Evolutionary conservation across 1,140 invertebrate genomes (phyloP), one percentile per base, ranked within the genome.

Genomic region (Elymnias hypermnestra): DNA sequence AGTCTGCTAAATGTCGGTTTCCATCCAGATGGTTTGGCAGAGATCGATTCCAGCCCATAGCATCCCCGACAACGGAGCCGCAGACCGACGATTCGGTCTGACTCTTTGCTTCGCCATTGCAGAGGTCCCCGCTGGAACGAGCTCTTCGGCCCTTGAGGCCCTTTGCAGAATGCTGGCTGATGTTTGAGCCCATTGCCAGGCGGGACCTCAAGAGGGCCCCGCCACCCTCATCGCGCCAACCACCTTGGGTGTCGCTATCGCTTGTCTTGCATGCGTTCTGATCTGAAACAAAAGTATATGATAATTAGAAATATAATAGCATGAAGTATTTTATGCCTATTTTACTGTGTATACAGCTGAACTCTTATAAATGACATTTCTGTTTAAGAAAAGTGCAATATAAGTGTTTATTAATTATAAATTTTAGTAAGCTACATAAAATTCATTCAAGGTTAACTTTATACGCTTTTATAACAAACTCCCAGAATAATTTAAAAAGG

Each of bases 21-120:
- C 90, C 90, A 63, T 93, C 91, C 52, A 93, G 75, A 71, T 93
- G 91, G 77, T 93, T 93, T 1, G 92, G 92, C 47, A 93, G 69
- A 8, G 92, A 93, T 35, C 84, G 64, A 47, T 83, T 87, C 77
- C 83, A 83, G 15, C 76, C 75, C 69, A 81, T 79, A 51, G 78
- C 75, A 50, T 82, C 84, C 22, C 70, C 86, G 44, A 77, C 79
- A 15, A 85, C 74, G 7, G 83, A 86, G 6, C 86, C 86, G 41
- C 81, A 84, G 17, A 86, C 77, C 5, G 83, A 87, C 4, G 77
- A 91, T 69, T 93, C 92, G 0, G 91, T 92, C 4, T 92, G 92
- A 19, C 91, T 88, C 63, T 93, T 92, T 0, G 91, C 91, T 63
- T 93, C 92, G 47, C 92, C 92, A 83, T 92, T 91, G 83, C 60